Conservation (phyloP, 2,797 vertebrate species). For the Coracias cyanogaster region DNA sequence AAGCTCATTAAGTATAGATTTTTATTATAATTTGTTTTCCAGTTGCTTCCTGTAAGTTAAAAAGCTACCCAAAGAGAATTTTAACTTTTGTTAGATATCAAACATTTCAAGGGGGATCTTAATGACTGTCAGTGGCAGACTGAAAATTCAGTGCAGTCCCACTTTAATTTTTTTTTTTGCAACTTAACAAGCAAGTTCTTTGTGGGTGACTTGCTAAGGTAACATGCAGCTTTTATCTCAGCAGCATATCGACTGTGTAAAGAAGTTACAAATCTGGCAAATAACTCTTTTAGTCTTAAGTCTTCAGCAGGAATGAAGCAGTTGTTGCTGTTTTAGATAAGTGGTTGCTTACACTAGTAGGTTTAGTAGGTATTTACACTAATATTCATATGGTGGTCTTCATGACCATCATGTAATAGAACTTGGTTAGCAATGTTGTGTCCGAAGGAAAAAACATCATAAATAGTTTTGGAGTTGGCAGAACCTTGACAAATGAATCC, state of each 20-base stretch:
- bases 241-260: neutral
- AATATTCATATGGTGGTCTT: rapidly evolving
- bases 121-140: neutral
- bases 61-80: neutral
- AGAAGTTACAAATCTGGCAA: neutral
- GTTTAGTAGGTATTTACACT: neutral
- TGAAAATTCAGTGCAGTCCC: neutral
- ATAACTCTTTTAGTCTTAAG: neutral
- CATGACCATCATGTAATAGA: neutral
- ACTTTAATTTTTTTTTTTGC: neutral
- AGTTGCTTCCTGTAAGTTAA: neutral
- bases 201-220: neutral
- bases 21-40: neutral
- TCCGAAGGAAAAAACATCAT: neutral
- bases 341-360: neutral
- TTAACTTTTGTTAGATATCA: neutral
- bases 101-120: neutral
- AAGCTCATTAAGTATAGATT: neutral
- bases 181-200: neutral
- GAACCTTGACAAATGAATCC: neutral
- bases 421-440: neutral
- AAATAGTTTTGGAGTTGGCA: neutral
- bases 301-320: neutral
- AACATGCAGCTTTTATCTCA: neutral
- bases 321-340: neutral